These are phyloP conservation scores for Rhadina sibilatrix DNA, from an alignment of 2,113 vertebrate species.

Conservation along the genomic window DNA sequence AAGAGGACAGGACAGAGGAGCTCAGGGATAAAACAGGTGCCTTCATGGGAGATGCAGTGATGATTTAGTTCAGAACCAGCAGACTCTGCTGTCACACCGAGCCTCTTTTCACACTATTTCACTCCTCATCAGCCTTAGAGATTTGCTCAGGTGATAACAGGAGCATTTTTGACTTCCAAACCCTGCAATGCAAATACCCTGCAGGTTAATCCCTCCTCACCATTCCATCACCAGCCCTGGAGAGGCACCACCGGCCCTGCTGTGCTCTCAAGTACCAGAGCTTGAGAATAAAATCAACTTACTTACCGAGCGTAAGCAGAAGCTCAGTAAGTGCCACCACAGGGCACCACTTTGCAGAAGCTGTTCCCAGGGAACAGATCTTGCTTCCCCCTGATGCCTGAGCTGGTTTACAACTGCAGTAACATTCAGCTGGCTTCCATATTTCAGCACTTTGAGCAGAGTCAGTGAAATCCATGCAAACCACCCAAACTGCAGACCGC, in stretches of 20 bases:
- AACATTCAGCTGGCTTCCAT: neutral
- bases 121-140: neutral
- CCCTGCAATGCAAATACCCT: neutral
- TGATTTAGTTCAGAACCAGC: neutral
- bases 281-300: neutral
- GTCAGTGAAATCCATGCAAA: neutral
- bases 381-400: neutral
- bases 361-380: neutral
- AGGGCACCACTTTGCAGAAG: neutral
- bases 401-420: neutral
- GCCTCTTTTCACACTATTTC: neutral
- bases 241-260: neutral
- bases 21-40: neutral
- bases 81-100: accelerated
- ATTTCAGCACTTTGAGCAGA: neutral
- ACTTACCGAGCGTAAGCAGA: accelerated
- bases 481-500: neutral
- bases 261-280: neutral
- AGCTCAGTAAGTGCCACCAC: too few relatives aligned
- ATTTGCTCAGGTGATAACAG: accelerated
- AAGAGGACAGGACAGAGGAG: neutral
- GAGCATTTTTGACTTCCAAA: neutral
- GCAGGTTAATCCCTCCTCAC: neutral
- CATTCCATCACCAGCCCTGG: neutral
- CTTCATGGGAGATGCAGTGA: accelerated